Evolutionary conservation across 2,888 invertebrate genomes (phyloP).

Genomic region (Brachylomia viminalis): DNA sequence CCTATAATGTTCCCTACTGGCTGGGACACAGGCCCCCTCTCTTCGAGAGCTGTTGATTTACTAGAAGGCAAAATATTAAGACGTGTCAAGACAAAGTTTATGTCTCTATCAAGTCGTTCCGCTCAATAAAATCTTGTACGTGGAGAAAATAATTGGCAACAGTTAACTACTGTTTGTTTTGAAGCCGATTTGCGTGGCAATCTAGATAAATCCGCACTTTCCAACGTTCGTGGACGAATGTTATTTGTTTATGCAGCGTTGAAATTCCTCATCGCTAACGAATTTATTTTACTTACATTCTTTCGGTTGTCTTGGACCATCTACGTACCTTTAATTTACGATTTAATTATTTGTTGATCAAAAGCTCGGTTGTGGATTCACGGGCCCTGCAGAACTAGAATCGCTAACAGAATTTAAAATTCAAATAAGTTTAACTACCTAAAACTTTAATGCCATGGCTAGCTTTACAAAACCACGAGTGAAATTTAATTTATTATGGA

Average conservation of each 20-base stretch:
- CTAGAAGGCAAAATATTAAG: neutral
- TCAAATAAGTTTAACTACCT: neutral
- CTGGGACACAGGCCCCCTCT: too few relatives aligned
- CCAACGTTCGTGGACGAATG: slow-evolving; percentile 21
- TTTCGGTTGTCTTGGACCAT: slow-evolving; percentile 19
- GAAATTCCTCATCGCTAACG: slow-evolving; percentile 56
- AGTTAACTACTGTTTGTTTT: slow-evolving; percentile 50
- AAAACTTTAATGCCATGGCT: neutral
- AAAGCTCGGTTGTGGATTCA: neutral
- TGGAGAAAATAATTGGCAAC: slow-evolving; percentile 23
- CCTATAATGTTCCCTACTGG: too few relatives aligned
- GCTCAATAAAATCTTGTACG: slow-evolving; percentile 23
- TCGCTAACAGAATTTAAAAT: neutral
- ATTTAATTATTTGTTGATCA: neutral
- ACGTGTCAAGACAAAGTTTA: slow-evolving; percentile 14
- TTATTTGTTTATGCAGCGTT: slow-evolving; percentile 8
- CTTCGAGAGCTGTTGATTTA: neutral
- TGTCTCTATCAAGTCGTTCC: slow-evolving; percentile 41
- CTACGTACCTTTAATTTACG: neutral
- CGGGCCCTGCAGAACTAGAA: neutral
- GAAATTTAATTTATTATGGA: slow-evolving; percentile 2
- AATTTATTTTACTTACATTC: slow-evolving; percentile 52
- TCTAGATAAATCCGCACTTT: slow-evolving; percentile 52
- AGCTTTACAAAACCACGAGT: neutral
- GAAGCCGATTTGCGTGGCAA: slow-evolving; percentile 55